Conservation (phyloP, 2,113 vertebrate species). For the Gallinago media region DNA sequence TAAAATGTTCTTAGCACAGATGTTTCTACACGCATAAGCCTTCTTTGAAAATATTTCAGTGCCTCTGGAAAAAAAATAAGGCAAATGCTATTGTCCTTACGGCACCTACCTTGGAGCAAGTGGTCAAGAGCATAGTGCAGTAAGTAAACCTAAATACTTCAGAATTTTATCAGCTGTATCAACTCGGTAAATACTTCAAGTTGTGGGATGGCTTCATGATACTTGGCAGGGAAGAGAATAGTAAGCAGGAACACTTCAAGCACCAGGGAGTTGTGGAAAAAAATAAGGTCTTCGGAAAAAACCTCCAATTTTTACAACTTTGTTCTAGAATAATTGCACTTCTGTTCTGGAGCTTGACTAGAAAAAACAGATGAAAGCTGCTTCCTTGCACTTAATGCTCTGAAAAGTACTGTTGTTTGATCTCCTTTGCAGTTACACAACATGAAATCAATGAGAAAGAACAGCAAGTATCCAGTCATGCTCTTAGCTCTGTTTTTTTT, state of each 20-base stretch:
- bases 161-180: not conserved
- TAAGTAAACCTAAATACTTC: not conserved
- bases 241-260: not conserved
- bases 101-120: not conserved
- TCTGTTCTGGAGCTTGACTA: not conserved
- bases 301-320: not conserved
- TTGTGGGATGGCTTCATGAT: not conserved
- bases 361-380: constrained; percentile 21
- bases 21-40: not conserved
- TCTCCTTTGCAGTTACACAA: constrained; percentile 51
- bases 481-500: not conserved
- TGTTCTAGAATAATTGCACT: not conserved
- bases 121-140: not conserved
- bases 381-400: constrained; percentile 58
- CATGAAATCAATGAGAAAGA: constrained; percentile 41
- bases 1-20: not conserved
- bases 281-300: not conserved
- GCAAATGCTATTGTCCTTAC: not conserved
- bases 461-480: not conserved
- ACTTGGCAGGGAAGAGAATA: not conserved
- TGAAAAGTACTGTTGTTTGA: constrained; percentile 50
- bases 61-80: not conserved
- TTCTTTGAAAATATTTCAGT: not conserved
- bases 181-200: not conserved
- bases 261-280: not conserved